Evolutionary conservation across 2,797 vertebrate genomes (phyloP).

Genomic region (Brachymystax lenok): DNA sequence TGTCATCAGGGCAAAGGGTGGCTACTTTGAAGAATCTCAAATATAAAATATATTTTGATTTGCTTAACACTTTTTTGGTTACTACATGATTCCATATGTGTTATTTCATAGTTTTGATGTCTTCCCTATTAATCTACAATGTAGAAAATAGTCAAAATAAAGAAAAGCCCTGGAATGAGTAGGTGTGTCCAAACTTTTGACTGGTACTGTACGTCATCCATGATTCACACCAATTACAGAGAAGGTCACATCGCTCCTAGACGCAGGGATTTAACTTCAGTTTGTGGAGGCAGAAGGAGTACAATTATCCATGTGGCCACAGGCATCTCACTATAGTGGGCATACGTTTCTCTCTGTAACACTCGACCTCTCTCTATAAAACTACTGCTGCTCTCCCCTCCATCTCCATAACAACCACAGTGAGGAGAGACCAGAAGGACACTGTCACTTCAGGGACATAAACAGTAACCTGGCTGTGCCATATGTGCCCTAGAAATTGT

Average conservation of each 20-base stretch:
- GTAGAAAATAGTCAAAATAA: background rate
- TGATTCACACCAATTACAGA: background rate
- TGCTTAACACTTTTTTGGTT: too few relatives aligned
- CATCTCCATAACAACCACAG: constrained; percentile 21
- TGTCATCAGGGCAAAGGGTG: too few relatives aligned
- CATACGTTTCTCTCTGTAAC: background rate
- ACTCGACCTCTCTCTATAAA: background rate
- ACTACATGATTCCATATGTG: too few relatives aligned
- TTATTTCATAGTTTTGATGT: too few relatives aligned
- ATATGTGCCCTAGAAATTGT: constrained; percentile 45
- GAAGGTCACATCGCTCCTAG: background rate
- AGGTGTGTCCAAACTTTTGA: background rate
- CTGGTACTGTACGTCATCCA: background rate
- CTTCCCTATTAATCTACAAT: too few relatives aligned
- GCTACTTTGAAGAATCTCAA: too few relatives aligned
- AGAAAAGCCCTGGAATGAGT: background rate
- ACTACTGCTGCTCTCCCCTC: constrained; percentile 2
- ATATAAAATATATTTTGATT: too few relatives aligned
- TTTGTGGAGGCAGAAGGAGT: background rate
- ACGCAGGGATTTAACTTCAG: background rate
- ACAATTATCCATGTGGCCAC: background rate
- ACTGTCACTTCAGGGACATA: constrained; percentile 30
- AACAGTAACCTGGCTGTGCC: constrained; percentile 23
- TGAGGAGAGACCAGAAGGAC: constrained; percentile 30
- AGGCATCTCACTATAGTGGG: background rate